Evolutionary conservation across 2,113 vertebrate genomes (phyloP).

Genomic region (Hydropotes inermis): DNA sequence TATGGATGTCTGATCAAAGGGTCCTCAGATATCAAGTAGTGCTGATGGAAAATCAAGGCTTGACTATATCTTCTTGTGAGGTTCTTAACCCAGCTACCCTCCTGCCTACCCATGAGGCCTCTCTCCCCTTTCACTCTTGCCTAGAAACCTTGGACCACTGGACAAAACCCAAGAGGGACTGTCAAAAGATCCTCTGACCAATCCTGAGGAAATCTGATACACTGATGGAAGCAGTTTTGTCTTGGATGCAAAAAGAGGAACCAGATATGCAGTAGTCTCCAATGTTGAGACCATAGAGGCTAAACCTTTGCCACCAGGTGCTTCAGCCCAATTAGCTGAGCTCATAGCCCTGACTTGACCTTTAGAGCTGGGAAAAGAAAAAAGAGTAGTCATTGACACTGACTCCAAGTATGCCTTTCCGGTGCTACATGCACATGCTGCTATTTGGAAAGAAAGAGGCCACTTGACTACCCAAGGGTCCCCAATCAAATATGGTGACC

Average conservation of each 20-base stretch:
- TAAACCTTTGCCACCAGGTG: background rate
- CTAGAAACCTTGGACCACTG: background rate
- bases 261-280: background rate
- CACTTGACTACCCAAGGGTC: background rate
- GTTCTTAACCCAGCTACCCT: background rate
- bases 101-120: background rate
- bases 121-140: background rate
- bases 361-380: background rate
- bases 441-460: background rate
- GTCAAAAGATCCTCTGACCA: background rate
- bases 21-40: background rate
- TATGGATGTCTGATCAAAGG: background rate
- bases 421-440: background rate
- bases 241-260: background rate
- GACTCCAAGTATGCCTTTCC: background rate
- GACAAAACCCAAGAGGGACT: background rate
- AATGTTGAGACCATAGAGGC: background rate
- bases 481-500: background rate
- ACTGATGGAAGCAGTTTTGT: background rate
- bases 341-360: background rate
- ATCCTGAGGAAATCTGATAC: background rate
- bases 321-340: background rate
- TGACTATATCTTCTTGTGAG: background rate
- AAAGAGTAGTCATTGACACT: background rate
- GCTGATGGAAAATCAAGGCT: background rate